Evolutionary conservation across 1,140 invertebrate genomes (phyloP).

Genomic region (Pentalonia nigronervosa): DNA sequence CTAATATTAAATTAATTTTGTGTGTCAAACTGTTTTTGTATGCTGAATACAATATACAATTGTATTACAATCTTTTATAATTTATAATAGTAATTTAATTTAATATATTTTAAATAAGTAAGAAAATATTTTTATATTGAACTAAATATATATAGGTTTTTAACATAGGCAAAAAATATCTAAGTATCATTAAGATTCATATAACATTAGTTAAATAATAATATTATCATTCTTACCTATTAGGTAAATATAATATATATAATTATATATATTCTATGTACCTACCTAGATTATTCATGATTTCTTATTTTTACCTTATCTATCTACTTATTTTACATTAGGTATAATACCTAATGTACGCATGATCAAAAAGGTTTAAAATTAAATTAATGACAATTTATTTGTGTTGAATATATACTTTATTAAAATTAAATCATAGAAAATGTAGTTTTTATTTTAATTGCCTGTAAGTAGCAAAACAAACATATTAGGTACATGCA

Average conservation of each 20-base stretch:
- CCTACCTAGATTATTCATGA: background rate
- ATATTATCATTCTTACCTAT: no score
- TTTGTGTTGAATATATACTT: background rate
- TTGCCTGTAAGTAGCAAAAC: background rate
- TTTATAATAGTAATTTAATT: background rate
- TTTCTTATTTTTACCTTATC: background rate
- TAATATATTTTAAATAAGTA: background rate
- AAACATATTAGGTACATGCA: background rate
- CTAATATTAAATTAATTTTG: background rate
- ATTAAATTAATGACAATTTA: background rate
- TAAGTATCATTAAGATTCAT: background rate
- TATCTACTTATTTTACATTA: no score
- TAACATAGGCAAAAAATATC: background rate
- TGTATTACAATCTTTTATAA: background rate
- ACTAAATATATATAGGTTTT: background rate
- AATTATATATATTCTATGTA: background rate
- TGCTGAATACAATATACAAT: background rate
- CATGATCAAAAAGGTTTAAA: background rate
- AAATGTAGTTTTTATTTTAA: background rate
- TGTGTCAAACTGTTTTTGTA: background rate
- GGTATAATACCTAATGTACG: background rate
- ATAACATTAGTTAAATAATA: background rate
- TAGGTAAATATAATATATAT: background rate
- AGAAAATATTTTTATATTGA: background rate
- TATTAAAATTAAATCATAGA: background rate